Evolutionary conservation across 30 jellyfish, hydroid and myxozoan genomes (phyloP).

Genomic region (Cassiopea andromeda): DNA sequence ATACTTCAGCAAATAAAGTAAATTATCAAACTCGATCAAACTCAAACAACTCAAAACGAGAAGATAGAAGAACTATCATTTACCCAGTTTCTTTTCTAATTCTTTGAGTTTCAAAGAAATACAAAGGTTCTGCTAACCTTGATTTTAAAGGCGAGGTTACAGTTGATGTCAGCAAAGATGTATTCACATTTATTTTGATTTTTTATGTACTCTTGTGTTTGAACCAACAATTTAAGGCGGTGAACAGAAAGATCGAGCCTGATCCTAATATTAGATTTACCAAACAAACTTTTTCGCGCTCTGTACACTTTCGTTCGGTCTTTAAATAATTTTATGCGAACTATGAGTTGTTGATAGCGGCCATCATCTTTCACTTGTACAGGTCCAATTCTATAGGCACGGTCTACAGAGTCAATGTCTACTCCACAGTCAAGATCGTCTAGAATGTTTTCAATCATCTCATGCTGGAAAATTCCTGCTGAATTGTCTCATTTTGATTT

Average conservation of each 20-base stretch:
- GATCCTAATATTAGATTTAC: neutral
- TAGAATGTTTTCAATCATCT: neutral
- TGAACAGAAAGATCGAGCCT: neutral
- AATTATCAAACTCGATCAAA: no score
- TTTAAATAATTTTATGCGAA: neutral
- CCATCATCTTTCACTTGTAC: neutral
- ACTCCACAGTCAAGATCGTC: constrained; percentile 6
- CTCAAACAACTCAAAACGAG: neutral
- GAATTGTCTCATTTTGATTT: constrained; percentile 43
- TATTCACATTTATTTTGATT: neutral
- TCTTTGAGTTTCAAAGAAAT: neutral
- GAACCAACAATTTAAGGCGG: neutral
- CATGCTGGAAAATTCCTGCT: constrained; percentile 32
- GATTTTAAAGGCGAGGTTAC: neutral
- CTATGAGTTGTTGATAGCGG: neutral
- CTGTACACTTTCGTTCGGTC: constrained; percentile 5
- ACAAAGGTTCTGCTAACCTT: neutral
- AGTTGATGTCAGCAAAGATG: neutral
- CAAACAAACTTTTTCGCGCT: constrained; percentile 2
- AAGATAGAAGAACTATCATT: neutral
- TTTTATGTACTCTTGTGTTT: neutral
- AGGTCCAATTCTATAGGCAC: neutral
- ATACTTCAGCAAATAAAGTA: no score
- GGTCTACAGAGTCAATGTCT: neutral
- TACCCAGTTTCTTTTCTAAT: neutral